These are phyloP conservation scores for Magallana nippona DNA, from an alignment of 2,888 invertebrate species.

Conservation along the genomic window DNA sequence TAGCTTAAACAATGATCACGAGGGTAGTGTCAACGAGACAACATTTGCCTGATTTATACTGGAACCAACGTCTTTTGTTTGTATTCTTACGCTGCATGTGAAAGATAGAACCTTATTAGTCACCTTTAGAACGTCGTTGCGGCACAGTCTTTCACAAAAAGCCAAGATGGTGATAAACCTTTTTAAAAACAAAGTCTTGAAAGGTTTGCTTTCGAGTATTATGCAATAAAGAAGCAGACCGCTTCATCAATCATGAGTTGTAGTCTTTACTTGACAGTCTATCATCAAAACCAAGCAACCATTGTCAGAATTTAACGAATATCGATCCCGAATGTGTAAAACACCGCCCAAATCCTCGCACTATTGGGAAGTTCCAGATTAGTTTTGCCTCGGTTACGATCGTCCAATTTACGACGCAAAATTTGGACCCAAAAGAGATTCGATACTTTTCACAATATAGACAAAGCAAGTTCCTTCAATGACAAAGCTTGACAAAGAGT, in stretches of 20 bases:
- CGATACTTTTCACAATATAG: too few species aligned
- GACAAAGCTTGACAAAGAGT: too few species aligned
- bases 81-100: too few species aligned
- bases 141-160: background rate
- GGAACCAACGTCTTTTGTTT: too few species aligned
- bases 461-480: too few species aligned
- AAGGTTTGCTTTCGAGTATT: slow-evolving; percentile 4
- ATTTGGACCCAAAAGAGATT: background rate
- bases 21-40: too few species aligned
- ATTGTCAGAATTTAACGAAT: slow-evolving; percentile 21
- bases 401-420: slow-evolving; percentile 7
- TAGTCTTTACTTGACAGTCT: slow-evolving; percentile 5
- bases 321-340: slow-evolving; percentile 16
- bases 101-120: too few species aligned
- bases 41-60: too few species aligned
- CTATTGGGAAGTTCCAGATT: background rate
- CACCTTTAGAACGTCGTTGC: too few species aligned
- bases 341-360: background rate
- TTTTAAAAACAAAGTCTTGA: background rate
- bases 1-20: too few species aligned
- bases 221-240: background rate
- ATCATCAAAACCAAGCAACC: slow-evolving; percentile 33
- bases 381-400: slow-evolving; percentile 20
- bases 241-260: slow-evolving; percentile 3
- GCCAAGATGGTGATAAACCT: background rate